A percentile compares a stretch with the other conserved stretches of the same genome.
Conservation (phyloP, 2,113 vertebrate genomes). For the Nasalis larvatus region DNA sequence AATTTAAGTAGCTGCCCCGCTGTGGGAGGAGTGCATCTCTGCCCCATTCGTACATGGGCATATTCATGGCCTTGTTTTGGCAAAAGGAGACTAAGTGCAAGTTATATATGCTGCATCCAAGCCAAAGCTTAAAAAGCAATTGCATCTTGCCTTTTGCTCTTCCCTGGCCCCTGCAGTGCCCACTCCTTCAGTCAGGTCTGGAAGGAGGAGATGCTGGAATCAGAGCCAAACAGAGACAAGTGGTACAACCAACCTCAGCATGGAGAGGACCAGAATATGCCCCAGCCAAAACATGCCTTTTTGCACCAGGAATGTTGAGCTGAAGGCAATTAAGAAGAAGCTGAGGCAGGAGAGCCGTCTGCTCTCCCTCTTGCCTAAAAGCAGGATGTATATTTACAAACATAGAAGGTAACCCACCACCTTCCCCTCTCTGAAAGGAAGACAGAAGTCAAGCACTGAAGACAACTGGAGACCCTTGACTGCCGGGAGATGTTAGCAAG, state of each 20-base stretch:
- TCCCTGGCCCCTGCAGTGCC: not conserved
- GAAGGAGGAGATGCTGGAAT: not conserved
- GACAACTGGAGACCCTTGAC: not conserved
- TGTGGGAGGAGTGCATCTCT: too few species aligned
- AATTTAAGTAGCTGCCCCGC: fast-evolving
- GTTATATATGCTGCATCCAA: too few species aligned
- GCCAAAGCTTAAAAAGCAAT: not conserved
- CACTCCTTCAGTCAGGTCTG: too few species aligned
- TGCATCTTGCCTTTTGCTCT: not conserved
- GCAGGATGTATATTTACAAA: not conserved
- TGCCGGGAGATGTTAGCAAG: not conserved
- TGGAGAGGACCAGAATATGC: not conserved
- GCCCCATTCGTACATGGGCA: fast-evolving
- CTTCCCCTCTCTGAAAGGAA: not conserved
- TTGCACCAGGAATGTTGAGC: not conserved
- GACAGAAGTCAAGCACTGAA: not conserved
- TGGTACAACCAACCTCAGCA: not conserved
- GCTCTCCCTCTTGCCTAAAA: not conserved
- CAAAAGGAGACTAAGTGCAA: too few species aligned
- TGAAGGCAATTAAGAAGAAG: not conserved
- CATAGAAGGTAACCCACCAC: not conserved
- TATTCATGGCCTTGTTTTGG: not conserved
- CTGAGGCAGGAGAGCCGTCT: not conserved
- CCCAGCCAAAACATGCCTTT: not conserved
- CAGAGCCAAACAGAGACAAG: not conserved